These are phyloP conservation scores for Bombylius discolor DNA, from an alignment of 2,888 invertebrate species.

Conservation along the genomic window DNA sequence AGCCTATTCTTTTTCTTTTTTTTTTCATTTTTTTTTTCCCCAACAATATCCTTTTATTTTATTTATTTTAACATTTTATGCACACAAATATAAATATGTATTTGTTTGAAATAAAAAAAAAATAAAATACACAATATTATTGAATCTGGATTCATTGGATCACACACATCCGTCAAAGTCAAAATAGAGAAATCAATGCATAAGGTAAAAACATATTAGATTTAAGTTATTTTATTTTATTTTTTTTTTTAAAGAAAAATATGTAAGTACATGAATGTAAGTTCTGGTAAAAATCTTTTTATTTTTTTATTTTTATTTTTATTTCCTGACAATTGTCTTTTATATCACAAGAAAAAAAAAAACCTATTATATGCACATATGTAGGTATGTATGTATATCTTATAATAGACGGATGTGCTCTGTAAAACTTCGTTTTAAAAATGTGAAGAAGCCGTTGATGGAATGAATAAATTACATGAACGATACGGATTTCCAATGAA, in stretches of 20 bases:
- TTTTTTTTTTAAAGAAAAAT: too few species aligned
- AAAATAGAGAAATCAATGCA: conserved; percentile 27
- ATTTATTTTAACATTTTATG: background rate
- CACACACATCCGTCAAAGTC: conserved; percentile 35
- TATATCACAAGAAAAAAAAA: too few species aligned
- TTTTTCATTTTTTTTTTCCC: background rate
- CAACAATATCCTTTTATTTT: background rate
- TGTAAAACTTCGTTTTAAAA: too few species aligned
- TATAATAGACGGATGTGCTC: too few species aligned
- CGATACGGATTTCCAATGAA: background rate
- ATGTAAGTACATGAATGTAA: too few species aligned
- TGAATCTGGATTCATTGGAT: conserved; percentile 11
- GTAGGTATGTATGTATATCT: too few species aligned
- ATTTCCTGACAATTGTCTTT: too few species aligned
- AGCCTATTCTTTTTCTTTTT: background rate
- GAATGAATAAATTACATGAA: conserved; percentile 7
- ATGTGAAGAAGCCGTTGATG: conserved; percentile 3
- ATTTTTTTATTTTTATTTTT: too few species aligned
- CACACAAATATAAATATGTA: conserved; percentile 3
- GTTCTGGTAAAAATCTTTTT: too few species aligned
- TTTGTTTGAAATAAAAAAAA: background rate
- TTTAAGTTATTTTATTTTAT: background rate
- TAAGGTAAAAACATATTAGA: conserved; percentile 5
- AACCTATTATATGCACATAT: too few species aligned
- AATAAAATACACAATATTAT: background rate